Conservation (phyloP, 2,797 vertebrate species). For the Danio tinwini region DNA sequence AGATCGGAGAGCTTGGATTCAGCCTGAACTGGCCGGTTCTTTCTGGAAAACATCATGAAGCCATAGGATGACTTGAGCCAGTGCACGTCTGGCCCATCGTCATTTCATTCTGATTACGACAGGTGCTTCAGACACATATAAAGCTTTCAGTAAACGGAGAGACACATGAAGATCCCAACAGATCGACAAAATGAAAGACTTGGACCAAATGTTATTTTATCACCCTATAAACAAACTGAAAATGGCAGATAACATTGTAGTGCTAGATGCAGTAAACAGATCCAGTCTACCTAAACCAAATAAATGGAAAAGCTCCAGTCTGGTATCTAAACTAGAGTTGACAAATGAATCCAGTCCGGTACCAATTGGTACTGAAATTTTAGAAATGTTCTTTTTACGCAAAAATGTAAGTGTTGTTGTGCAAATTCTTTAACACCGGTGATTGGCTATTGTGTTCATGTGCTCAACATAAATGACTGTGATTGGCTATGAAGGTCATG, state of each 20-base stretch:
- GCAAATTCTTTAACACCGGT: too few species aligned
- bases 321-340: too few species aligned
- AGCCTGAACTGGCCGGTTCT: constrained; percentile 22
- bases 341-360: too few species aligned
- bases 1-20: constrained; percentile 53
- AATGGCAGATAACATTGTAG: not conserved
- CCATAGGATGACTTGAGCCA: constrained; percentile 23
- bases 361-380: too few species aligned
- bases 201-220: constrained; percentile 20
- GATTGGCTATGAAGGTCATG: too few species aligned
- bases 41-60: constrained; percentile 30
- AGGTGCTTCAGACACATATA: constrained; percentile 29
- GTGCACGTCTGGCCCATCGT: constrained; percentile 13
- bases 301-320: not conserved
- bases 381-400: too few species aligned
- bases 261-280: too few species aligned
- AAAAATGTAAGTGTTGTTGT: too few species aligned
- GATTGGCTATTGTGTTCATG: too few species aligned
- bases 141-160: constrained; percentile 18
- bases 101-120: constrained; percentile 10
- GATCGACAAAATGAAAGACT: constrained; percentile 4
- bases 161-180: constrained; percentile 9
- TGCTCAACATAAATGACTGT: too few species aligned
- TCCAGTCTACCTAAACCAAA: not conserved
- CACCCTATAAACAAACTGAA: constrained; percentile 14